Base-by-base conservation (phyloP, 2,888 invertebrate genomes). In the Tipula lateralis region DNA sequence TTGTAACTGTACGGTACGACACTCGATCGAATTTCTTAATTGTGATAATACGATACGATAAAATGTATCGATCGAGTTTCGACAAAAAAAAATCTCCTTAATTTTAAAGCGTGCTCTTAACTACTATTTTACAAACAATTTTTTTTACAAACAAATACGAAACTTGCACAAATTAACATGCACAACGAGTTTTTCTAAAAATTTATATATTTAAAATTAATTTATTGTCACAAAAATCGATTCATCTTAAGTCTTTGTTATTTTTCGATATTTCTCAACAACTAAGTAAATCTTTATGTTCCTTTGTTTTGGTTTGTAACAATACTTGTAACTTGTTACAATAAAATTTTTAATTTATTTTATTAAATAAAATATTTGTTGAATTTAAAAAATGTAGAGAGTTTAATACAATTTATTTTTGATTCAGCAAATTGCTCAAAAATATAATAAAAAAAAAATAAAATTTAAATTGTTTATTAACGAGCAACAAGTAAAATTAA, bases 111-210 rank as follows among this genome's bases (percentile, higher is more conserved):
- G 44, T 50, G 44, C 44, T 50, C 66, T 66, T 66, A 24, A 66
- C 44, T 13, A 39, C 39, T 66, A 66, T 66, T 66, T 66, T 66
- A 66, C 66, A 66, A 66, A 66, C 2, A 1, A 1, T 16, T 44
- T 66, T 66, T 66, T 66, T 66, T 66, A 66, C 66, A 66, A 36
- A 36, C 36, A 44, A 44, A 44, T 44, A 66, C 66, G 66, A 66
- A 66, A 24, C 24, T 5, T 66, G 66, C 66, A 66, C 66, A 66
- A 66, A 66, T n/a, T 66, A 66, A 66, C 66, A 66, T 24, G 66
- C 66, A 66, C 66, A 66, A 66, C 66, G 66, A 66, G 7, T 66
- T 66, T 39, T 24, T 66, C 19, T 66, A 66, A n/a, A n/a, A 66
- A 24, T 66, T 66, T 24, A 66, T 66, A 9, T 66, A 66, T 66